Conservation (phyloP, 2,888 invertebrate genomes). For the Metalampra italica region DNA sequence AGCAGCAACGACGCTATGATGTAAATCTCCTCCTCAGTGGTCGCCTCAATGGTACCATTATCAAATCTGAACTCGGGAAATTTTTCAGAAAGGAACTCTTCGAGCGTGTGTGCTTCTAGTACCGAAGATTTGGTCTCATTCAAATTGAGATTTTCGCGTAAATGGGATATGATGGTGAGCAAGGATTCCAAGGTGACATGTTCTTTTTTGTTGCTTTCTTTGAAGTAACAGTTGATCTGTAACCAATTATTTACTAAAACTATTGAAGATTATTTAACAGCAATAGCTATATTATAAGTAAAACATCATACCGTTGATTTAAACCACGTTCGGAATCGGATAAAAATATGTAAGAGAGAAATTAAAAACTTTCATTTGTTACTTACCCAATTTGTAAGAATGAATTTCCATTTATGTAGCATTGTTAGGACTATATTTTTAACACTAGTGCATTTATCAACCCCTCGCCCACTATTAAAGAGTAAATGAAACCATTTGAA, state of each 20-base stretch:
- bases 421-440: slow-evolving; percentile 30
- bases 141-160: slow-evolving; percentile 58
- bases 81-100: slow-evolving; percentile 61
- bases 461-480: slow-evolving; percentile 8
- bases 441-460: slow-evolving; percentile 1
- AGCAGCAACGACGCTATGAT: slow-evolving; percentile 72
- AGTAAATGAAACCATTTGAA: slow-evolving; percentile 17
- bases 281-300: too few relatives aligned
- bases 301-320: too few relatives aligned
- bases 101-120: slow-evolving; percentile 54
- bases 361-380: slow-evolving; percentile 1
- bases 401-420: slow-evolving; percentile 65
- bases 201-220: slow-evolving; percentile 35
- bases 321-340: too few relatives aligned
- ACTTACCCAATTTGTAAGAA: slow-evolving; percentile 67
- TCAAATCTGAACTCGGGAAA: slow-evolving; percentile 72
- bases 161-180: slow-evolving; percentile 53
- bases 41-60: slow-evolving; percentile 44
- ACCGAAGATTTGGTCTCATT: slow-evolving; percentile 63
- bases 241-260: slow-evolving; percentile 3
- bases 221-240: slow-evolving; percentile 73
- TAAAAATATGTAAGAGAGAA: neutral
- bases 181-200: slow-evolving; percentile 47
- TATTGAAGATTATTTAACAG: too few relatives aligned
- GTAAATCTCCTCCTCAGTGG: slow-evolving; percentile 50